Evolutionary conservation across 2,113 vertebrate species (phyloP).

Genomic region (Leptosomus discolor): DNA sequence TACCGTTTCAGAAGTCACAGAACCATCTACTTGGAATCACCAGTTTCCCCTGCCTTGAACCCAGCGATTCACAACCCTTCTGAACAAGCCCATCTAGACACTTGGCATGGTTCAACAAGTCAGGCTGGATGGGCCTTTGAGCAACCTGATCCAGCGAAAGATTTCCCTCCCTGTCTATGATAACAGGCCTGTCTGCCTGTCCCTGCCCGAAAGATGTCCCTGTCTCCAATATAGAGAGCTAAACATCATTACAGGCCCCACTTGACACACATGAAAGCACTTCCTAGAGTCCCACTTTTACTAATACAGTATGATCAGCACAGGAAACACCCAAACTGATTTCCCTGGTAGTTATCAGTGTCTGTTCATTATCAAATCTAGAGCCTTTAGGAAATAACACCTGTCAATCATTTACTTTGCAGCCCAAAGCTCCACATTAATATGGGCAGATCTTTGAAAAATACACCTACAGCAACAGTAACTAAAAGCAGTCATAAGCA

Average conservation of each 20-base stretch:
- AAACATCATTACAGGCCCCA: background rate
- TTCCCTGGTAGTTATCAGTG: background rate
- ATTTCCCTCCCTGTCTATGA: fast-evolving
- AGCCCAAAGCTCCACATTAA: background rate
- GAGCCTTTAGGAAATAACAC: background rate
- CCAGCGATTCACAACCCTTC: fast-evolving
- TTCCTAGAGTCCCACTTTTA: background rate
- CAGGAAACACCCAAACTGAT: background rate
- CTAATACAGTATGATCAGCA: background rate
- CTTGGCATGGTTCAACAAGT: background rate
- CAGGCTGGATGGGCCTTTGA: fast-evolving
- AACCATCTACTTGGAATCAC: background rate
- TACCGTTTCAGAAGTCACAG: background rate
- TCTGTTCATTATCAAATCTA: background rate
- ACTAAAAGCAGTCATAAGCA: background rate
- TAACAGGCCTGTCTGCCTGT: background rate
- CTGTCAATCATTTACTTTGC: background rate
- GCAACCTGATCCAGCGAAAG: background rate
- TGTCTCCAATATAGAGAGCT: background rate
- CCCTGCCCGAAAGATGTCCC: background rate
- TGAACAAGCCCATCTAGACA: background rate
- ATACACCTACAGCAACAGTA: background rate
- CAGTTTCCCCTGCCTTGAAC: background rate
- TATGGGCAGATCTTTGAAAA: background rate
- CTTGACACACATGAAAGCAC: background rate